phyloP scores from a whole-genome alignment of 2,888 invertebrate species.

The Heliconius sara region DNA sequence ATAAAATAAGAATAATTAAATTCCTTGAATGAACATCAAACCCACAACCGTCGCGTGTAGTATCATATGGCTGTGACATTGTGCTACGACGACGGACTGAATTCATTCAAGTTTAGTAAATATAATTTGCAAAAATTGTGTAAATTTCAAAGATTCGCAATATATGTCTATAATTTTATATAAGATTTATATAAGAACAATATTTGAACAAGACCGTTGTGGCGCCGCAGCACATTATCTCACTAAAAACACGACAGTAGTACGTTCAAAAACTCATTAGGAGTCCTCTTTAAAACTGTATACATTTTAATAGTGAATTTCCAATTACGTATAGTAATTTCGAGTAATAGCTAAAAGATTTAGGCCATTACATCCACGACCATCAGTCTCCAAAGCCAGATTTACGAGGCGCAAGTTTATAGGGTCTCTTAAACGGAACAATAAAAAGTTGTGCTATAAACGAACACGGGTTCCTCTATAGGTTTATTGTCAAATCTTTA shows the following conservation, averaged over 20 bases:
- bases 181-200: no score
- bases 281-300: neutral
- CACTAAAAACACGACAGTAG: neutral
- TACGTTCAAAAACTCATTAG: neutral
- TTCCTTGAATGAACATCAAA: no score
- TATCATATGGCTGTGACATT: no score
- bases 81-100: no score
- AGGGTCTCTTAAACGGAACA: slow-evolving; percentile 74
- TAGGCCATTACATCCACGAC: slow-evolving; percentile 39
- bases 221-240: no score
- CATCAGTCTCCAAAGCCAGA: slow-evolving; percentile 63
- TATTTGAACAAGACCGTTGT: no score
- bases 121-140: no score
- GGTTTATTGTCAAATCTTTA: slow-evolving; percentile 28
- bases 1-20: no score
- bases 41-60: no score
- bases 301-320: neutral
- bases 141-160: no score
- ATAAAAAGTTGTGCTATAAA: slow-evolving; percentile 72
- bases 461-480: slow-evolving; percentile 37
- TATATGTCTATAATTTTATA: no score
- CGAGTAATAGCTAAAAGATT: slow-evolving; percentile 37
- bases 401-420: slow-evolving; percentile 75
- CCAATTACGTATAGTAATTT: slow-evolving; percentile 37
- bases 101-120: no score